phyloP scores from a whole-genome alignment of 2,797 vertebrate genomes.

The Crocodylus rhombifer region DNA sequence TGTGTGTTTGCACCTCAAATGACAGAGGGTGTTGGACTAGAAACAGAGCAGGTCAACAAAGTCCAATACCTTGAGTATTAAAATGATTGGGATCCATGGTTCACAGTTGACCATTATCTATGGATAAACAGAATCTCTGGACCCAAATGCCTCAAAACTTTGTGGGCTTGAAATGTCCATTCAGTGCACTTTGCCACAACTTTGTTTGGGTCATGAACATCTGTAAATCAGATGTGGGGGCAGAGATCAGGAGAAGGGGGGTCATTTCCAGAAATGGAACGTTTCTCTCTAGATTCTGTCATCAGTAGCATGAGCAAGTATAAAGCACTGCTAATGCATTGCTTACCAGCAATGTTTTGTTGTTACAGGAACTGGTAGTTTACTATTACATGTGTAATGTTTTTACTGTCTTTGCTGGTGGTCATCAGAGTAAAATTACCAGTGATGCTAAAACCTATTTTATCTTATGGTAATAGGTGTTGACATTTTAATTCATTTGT shows the following conservation, averaged over 20 bases:
- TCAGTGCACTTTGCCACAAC: neutral
- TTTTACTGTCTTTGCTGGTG: neutral
- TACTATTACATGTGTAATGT: fast-evolving
- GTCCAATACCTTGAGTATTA: neutral
- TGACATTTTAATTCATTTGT: neutral
- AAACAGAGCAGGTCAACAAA: neutral
- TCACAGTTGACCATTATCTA: too few species aligned
- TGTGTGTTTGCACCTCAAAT: neutral
- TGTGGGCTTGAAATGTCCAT: neutral
- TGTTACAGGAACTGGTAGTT: neutral
- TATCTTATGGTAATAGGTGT: fast-evolving
- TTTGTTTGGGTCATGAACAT: neutral
- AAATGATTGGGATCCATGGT: neutral
- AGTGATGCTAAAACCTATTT: neutral
- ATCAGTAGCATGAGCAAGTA: neutral
- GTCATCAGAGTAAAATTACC: neutral
- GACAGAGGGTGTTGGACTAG: neutral
- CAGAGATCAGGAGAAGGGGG: neutral
- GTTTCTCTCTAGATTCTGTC: neutral
- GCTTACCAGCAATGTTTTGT: neutral
- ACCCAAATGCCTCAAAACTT: neutral
- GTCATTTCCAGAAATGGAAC: neutral
- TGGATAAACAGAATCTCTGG: neutral
- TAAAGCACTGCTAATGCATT: neutral
- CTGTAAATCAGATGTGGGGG: neutral